Evolutionary conservation across 2,113 vertebrate genomes (phyloP), one percentile per base, ranked within the genome.

Genomic region (Salvelinus fontinalis): DNA sequence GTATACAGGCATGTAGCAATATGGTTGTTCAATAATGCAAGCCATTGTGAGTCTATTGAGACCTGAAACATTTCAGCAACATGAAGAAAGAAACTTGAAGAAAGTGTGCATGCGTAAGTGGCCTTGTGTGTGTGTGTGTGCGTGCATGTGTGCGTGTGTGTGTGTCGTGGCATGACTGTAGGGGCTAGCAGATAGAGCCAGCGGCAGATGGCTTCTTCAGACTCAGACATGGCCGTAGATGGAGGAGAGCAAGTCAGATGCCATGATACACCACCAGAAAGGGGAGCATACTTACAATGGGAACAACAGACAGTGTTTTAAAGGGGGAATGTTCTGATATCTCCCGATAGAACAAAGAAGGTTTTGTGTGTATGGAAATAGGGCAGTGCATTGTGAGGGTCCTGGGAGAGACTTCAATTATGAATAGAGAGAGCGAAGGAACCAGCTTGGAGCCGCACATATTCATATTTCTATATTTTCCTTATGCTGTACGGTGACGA

Each of bases 351-450:
- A 86, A 81, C 78, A 88, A 89, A 84, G 77, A 77, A 85, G 81
- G 81, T 81, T 80, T 73, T 87, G 62, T 88, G 74, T 81, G 86
- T 80, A 89, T 89, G 84, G 87, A 90, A 90, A 89, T 90, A 87
- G 88, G 89, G 83, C 87, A 91, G 73, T 62, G 83, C 79, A 77
- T 75, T 84, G 86, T 84, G 86, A 83, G 75, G 81, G 79, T 87
- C 87, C 87, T 86, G 71, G 60, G 85, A 91, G 90, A 90, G 86
- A 59, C 71, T 86, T 91, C 86, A 91, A 91, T 91, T 91, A 93
- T 92, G 84, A 88, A 92, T 85, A 85, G 83, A 87, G 79, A 87
- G 83, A 27, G 26, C 24, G 64, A 66, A 22, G 64, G 26, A 66
- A 24, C n/a, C 7, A 16, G 59, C 1, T 60, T 60, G 59, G 20